Evolutionary conservation across 2,888 invertebrate species (phyloP).

Genomic region (Hedychridium roseum): DNA sequence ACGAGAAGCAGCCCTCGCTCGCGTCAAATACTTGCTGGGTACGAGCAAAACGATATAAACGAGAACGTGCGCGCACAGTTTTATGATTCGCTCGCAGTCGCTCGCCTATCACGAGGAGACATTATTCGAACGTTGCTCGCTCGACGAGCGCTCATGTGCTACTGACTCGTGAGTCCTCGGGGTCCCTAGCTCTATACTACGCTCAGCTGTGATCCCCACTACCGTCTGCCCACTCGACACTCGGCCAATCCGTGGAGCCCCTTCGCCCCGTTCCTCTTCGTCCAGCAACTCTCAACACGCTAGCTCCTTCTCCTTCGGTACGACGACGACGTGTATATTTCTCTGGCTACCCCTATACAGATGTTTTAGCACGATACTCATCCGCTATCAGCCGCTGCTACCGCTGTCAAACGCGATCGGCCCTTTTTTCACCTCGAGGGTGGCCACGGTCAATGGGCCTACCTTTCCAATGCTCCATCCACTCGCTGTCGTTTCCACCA

Average conservation of each 20-base stretch:
- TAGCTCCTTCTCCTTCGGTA: not conserved
- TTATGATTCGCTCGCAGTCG: conserved; percentile 44
- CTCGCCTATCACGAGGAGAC: conserved; percentile 52
- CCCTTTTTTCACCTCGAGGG: no score
- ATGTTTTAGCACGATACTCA: no score
- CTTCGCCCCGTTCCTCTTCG: conserved; percentile 20
- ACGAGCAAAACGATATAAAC: no score
- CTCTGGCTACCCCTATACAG: no score
- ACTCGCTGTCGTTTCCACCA: conserved; percentile 40
- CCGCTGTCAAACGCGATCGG: no score
- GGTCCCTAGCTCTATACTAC: conserved; percentile 68
- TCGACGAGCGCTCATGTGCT: conserved; percentile 63
- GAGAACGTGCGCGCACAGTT: conserved; percentile 9
- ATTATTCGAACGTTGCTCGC: conserved; percentile 57
- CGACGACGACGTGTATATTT: not conserved
- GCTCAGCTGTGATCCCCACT: conserved; percentile 68
- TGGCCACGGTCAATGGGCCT: conserved; percentile 41
- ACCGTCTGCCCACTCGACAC: conserved; percentile 55
- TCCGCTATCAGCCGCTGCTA: no score
- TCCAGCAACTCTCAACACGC: no score
- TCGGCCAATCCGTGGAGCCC: conserved; percentile 34
- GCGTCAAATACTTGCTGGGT: not conserved
- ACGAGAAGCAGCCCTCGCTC: not conserved
- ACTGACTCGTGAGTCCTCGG: conserved; percentile 55
- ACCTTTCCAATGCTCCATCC: conserved; percentile 52